Evolutionary conservation across 2,113 vertebrate species (phyloP), one percentile per base, ranked within the genome.

Genomic region (Corythaixoides concolor): DNA sequence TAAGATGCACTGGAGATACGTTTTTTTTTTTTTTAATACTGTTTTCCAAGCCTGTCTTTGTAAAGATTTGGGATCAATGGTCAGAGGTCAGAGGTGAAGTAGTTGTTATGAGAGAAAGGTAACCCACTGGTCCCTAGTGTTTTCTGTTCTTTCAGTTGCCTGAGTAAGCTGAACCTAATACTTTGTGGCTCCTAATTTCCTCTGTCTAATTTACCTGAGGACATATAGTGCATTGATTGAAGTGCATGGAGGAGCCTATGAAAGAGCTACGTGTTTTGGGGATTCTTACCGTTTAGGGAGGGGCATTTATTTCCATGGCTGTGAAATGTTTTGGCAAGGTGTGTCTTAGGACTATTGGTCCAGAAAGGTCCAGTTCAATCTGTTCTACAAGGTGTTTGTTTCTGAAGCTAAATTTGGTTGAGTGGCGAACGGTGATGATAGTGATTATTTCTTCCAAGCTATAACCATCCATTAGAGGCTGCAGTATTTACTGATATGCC

Each of bases 401-500:
- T 81, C 53, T 79, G 69, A 87, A 89, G 68, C 62, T 95, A 75
- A 82, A 69, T 82, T 93, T 94, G 78, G 76, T 72, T 82, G 77
- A 78, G 49, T 69, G 62, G 70, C 35, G 22, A 85, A 88, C 93
- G 76, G 52, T 89, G 64, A 90, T 85, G 30, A 64, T 66, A 88
- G 77, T 95, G 53, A 96, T 97, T 94, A 88, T 68, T 96, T 88
- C 73, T 73, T 76, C 74, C 30, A 66, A 85, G 66, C 56, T 89
- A n/a, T 82, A 95, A 85, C 45, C 69, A 76, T 88, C 69, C 45
- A 89, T 95, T 94, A 97, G 74, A 90, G 69, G 76, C 74, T 89
- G 33, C 26, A 60, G 4, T 75, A 73, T 94, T 96, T 94, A 69
- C 45, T 95, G 66, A 39, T 88, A 75, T 88, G 77, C 24, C 8